Base-by-base conservation (phyloP, 2,888 invertebrate species). In the Choristoneura rosaceana region DNA sequence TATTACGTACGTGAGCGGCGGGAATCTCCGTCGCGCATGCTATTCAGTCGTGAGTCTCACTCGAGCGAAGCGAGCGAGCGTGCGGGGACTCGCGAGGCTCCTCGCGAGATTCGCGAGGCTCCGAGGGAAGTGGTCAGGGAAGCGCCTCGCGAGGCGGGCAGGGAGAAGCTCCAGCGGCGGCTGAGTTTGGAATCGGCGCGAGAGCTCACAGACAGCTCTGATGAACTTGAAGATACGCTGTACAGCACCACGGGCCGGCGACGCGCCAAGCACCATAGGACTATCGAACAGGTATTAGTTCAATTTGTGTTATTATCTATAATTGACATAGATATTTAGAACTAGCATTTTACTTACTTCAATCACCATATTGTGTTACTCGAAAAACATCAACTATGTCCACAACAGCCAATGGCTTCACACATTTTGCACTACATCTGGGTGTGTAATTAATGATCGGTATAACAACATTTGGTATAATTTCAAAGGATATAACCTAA, bases 141-240 rank as follows among this genome's bases (percentile, higher is more conserved):
- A 34, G 41, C 84, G 17, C 38, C 50, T 73, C 33, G 89, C 87
- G 75, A 79, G 88, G 15, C 87, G 84, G 82, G 76, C 0, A 81
- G 92, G 1, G 94, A 94, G 74, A 95, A 95, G 77, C 82, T 95
- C 69, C 94, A 95, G 82, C 91, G 97, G 74, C 94, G 97, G 58
- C 91, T 97, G 74, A 97, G 97, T 64, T 85, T 97, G 64, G 97
- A 97, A 83, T 96, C 96, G 2, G 96, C 96, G 47, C 91, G 96
- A 45, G 96, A 96, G 74, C 90, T 96, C 61, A 96, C 96, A 0
- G 97, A 97, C 79, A 96, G 95, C 82, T 96, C 96, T 10, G 96
- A 96, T 76, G 96, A 96, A 76, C 84, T 95, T 33, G 96, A 96
- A 78, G 94, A 94, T 75, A 91, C 93, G 9, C 79, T 91, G 76